phyloP scores from a whole-genome alignment of 2,113 vertebrate species.

The Caloenas nicobarica region DNA sequence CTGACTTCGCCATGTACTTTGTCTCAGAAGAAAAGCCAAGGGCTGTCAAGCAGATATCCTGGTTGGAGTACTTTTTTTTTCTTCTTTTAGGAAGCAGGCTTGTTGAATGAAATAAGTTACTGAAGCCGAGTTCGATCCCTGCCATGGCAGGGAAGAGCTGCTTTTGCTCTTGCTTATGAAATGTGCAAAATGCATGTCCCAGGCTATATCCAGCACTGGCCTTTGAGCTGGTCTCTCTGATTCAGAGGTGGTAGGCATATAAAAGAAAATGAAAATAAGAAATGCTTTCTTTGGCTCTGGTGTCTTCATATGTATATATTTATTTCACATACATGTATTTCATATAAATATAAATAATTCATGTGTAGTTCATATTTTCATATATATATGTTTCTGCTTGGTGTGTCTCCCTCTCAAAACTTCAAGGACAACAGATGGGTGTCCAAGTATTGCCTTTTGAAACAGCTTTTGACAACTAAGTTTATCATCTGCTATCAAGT shows the following conservation, averaged over 20 bases:
- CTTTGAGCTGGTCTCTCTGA: neutral
- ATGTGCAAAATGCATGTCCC: neutral
- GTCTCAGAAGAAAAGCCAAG: neutral
- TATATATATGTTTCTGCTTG: neutral
- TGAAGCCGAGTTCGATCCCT: neutral
- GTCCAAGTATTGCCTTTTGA: neutral
- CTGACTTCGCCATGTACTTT: rapidly evolving
- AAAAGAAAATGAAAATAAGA: neutral
- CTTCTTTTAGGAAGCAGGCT: neutral
- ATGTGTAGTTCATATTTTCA: neutral
- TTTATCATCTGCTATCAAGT: neutral
- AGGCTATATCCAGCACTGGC: neutral
- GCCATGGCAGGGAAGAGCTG: neutral
- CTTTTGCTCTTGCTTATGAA: neutral
- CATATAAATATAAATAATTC: neutral
- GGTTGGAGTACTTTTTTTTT: neutral
- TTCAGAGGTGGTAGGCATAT: neutral
- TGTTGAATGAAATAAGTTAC: rapidly evolving
- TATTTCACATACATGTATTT: neutral
- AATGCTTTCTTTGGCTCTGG: neutral
- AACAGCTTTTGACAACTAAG: neutral
- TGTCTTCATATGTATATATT: neutral
- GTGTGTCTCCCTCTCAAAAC: neutral
- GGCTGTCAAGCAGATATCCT: neutral
- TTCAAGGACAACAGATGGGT: neutral